Evolutionary conservation across 64 coral and sea anemone species (phyloP).

Genomic region (Stichodactyla helianthus): DNA sequence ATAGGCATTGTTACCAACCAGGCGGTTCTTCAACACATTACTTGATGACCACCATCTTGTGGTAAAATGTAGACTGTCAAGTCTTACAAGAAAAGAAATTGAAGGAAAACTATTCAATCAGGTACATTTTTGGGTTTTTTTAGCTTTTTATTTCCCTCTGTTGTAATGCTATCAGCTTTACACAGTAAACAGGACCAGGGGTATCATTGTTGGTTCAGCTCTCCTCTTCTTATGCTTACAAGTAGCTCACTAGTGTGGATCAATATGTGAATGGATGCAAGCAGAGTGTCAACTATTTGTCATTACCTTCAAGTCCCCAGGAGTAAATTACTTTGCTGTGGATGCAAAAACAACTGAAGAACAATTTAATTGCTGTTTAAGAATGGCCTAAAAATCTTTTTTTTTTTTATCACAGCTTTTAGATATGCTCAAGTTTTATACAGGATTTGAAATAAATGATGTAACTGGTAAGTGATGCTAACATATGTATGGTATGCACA

Average conservation of each 20-base stretch:
- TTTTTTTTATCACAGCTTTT: slow-evolving; percentile 47
- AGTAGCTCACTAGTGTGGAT: too few relatives aligned
- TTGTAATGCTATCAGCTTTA: too few relatives aligned
- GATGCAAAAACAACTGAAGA: too few relatives aligned
- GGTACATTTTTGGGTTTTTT: slow-evolving; percentile 27
- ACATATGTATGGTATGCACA: too few relatives aligned
- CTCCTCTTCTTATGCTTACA: too few relatives aligned
- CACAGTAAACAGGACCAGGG: too few relatives aligned
- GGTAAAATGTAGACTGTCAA: slow-evolving; percentile 81
- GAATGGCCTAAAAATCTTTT: background rate
- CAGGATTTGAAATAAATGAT: slow-evolving; percentile 99
- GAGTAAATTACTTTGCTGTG: too few relatives aligned
- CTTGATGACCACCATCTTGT: slow-evolving; percentile 92
- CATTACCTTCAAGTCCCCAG: too few relatives aligned
- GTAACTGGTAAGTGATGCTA: slow-evolving; percentile 69
- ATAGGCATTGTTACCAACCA: slow-evolving; percentile 90
- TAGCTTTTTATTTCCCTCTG: too few relatives aligned
- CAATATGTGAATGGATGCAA: too few relatives aligned
- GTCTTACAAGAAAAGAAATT: slow-evolving; percentile 65
- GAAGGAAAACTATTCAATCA: slow-evolving; percentile 93
- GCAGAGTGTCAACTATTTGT: too few relatives aligned
- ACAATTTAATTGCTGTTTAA: background rate
- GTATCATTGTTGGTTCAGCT: too few relatives aligned
- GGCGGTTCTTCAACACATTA: slow-evolving; percentile 94
- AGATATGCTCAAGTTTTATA: slow-evolving; percentile 89